A percentile compares a stretch with the other conserved stretches of the same genome.
Evolutionary conservation across 2,113 vertebrate species (phyloP).

Genomic region (Astur gentilis): DNA sequence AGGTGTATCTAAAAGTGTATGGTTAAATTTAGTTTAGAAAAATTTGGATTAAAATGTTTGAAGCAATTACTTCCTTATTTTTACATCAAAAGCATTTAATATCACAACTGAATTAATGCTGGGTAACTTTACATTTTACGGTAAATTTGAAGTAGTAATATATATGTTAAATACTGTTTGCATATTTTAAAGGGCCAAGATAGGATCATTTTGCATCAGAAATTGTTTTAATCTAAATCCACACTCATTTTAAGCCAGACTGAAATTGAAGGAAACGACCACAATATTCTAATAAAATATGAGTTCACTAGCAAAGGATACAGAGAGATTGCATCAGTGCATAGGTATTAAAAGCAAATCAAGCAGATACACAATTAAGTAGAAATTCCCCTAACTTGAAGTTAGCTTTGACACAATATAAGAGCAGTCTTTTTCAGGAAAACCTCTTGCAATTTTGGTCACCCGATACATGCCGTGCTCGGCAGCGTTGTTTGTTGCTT

Average conservation of each 20-base stretch:
- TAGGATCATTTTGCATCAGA: not conserved
- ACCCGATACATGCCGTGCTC: not conserved
- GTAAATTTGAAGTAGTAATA: not conserved
- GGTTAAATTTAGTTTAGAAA: not conserved
- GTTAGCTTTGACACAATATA: not conserved
- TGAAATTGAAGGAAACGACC: not conserved
- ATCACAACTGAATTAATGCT: not conserved
- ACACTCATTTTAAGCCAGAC: not conserved
- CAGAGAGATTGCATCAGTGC: not conserved
- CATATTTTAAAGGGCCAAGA: not conserved
- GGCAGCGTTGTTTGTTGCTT: not conserved
- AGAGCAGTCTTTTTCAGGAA: not conserved
- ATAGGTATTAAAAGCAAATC: not conserved
- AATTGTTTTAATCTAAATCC: not conserved
- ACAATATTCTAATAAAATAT: not conserved
- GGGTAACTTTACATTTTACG: not conserved
- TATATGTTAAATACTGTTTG: not conserved
- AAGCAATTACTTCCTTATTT: conserved; percentile 23
- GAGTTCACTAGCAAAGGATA: not conserved
- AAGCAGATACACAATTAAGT: not conserved
- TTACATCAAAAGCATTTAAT: not conserved
- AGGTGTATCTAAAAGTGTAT: not conserved
- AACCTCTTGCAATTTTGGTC: not conserved
- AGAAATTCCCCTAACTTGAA: not conserved
- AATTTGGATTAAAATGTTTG: not conserved